Base-by-base conservation (phyloP, 2,888 invertebrate genomes). In the Agonopterix subpropinquella region DNA sequence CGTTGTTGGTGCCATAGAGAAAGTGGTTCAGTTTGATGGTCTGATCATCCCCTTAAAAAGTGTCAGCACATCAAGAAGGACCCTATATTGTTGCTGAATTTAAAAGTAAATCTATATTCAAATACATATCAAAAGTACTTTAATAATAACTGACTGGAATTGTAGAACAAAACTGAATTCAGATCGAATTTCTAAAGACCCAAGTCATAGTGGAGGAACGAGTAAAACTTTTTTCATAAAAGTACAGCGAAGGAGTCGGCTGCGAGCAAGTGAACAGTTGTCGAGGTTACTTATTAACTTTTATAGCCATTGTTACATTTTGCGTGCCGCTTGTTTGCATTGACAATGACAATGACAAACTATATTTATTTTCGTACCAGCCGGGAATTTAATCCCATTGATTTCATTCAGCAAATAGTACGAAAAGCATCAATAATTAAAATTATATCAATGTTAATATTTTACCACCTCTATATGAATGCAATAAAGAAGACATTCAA, bases 151-250 rank as follows among this genome's bases (percentile, higher is more conserved):
- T n/a, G 39, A 39, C 39, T 39, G 9, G 28, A 28, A 28, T 28
- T 39, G 39, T n/a, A 39, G n/a, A 39, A n/a, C 39, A 53, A 62
- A 70, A 70, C 68, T 66, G 62, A 59, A 56, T 65, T 59, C 54
- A 70, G 66, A 56, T 61, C 61, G 62, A 74, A 71, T 74, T 73
- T 73, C 61, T 61, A 69, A 63, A 71, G 67, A 64, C 64, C 63
- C 64, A 66, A 65, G 61, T 66, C 62, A 69, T 67, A 65, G 68
- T 64, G 53, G 62, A 80, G 71, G 80, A 79, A 71, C 73, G 72
- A 60, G 70, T 49, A 65, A 81, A 86, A 86, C 76, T 87, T 86
- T 85, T 84, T 84, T 85, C 85, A 86, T 86, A 86, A 85, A 82
- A 84, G 79, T 78, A 76, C 74, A 70, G 67, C 69, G 65, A 77